Evolutionary conservation across 2,113 vertebrate genomes (phyloP), one percentile per base, ranked within the genome.

Genomic region (Carlito syrichta): DNA sequence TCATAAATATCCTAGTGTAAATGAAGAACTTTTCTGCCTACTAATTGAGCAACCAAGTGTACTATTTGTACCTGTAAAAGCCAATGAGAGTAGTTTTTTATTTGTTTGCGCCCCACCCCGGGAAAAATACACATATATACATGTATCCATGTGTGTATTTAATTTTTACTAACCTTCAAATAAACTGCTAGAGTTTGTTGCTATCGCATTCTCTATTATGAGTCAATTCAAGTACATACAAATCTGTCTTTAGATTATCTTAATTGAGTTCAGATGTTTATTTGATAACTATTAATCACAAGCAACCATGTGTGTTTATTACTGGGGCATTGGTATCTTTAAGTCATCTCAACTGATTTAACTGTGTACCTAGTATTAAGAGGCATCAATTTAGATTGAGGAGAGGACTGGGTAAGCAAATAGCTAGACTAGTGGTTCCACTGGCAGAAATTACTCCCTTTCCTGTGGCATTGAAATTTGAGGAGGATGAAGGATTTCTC

Each of bases 231-330:
- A 50, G 62, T 38, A 63, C 86, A 22, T 25, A 82, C 25, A 90
- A 84, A 90, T 91, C 10, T 93, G 3, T 78, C 66, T 78, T 88
- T 86, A 38, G 20, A 32, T 78, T 95, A 83, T 62, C 40, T 92
- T 96, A 58, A 82, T 60, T 83, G 94, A 78, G 40, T 78, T 96
- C 32, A 43, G 27, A 73, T 82, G 68, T 54, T 71, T 96, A 87
- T 83, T 66, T 95, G 23, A n/a, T 74, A 86, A 63, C 32, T 91
- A 2, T 50, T 83, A 91, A 89, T 89, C 45, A 71, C 35, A 92
- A 89, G 22, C 52, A 95, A 73, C 38, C 58, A 9, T 68, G 32
- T 89, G 6, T 30, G 32, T 22, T 1, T 45, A 32, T 11, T 30
- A 9, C 38, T 40, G 2, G 10, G 35, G 22, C 54, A 77, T 84